Conservation (phyloP, 2,888 invertebrate species). For the Apodemia zela region DNA sequence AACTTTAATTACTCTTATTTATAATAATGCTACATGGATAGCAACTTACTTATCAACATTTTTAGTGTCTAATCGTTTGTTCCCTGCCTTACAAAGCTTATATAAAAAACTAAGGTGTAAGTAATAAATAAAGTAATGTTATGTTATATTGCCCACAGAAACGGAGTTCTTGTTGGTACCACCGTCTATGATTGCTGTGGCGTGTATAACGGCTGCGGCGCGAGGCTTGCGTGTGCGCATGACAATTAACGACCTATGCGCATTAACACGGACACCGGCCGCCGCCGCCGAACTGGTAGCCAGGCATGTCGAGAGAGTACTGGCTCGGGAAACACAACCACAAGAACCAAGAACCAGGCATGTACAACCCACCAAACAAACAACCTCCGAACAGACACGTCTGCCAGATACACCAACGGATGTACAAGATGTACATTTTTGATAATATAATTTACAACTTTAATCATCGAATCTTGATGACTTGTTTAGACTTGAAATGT, state of each 20-base stretch:
- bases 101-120: too few relatives aligned
- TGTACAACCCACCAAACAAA: slow-evolving; percentile 52
- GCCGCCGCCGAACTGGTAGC: slow-evolving; percentile 78
- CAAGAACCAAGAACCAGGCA: slow-evolving; percentile 59
- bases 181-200: slow-evolving; percentile 85
- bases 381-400: slow-evolving; percentile 55
- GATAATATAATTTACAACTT: slow-evolving; percentile 11
- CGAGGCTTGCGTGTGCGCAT: slow-evolving; percentile 78
- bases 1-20: too few relatives aligned
- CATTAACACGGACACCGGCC: slow-evolving; percentile 70
- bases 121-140: too few relatives aligned
- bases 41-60: too few relatives aligned
- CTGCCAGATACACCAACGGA: slow-evolving; percentile 83
- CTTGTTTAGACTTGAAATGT: background rate
- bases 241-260: slow-evolving; percentile 66
- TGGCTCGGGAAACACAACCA: slow-evolving; percentile 78
- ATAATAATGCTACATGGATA: too few relatives aligned
- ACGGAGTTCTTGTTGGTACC: slow-evolving; percentile 86
- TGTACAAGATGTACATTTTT: slow-evolving; percentile 82
- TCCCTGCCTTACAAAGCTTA: too few relatives aligned
- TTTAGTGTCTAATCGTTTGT: too few relatives aligned
- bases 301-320: slow-evolving; percentile 79
- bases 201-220: slow-evolving; percentile 85
- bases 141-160: slow-evolving; percentile 73
- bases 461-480: background rate